Evolutionary conservation across 2,113 vertebrate species (phyloP), one percentile per base, ranked within the genome.

Genomic region (Toxotes chatareus): DNA sequence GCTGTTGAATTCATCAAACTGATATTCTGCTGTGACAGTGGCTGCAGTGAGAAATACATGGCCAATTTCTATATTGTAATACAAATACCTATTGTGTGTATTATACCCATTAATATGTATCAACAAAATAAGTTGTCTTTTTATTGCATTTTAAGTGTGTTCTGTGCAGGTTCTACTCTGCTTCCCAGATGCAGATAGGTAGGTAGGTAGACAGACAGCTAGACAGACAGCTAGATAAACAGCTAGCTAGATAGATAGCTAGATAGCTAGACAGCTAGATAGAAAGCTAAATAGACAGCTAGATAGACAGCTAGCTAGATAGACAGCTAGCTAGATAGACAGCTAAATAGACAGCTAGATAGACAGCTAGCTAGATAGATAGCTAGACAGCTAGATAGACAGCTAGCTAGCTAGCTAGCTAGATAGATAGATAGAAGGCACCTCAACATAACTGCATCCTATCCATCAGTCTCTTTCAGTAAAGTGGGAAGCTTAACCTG

Each of bases 401-500:
- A n/a, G n/a, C n/a, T n/a, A n/a, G n/a, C n/a, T n/a, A n/a, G n/a
- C n/a, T n/a, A n/a, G n/a, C n/a, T 8, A 56, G 1, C 7, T 56
- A 47, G 40, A 56, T 75, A 84, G 90, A 81, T 77, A 77, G 19
- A 61, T 6, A 78, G n/a, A 36, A 64, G 44, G 42, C 84, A 77
- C 82, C 63, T 89, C 81, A 76, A 82, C 76, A 88, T 77, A 62
- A 78, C 74, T 72, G 44, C 61, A 68, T 77, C 57, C 38, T 70
- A 84, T 89, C 57, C 79, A 89, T 92, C 89, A 70, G 73, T 73
- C 71, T 38, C 61, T 59, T 65, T 64, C 70, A 11, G 76, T 49
- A 4, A 83, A 75, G 82, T 32, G 56, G 74, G 80, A 82, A 82
- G 81, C 79, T 89, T 78, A 89, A 86, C 87, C 87, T 80, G 59